Evolutionary conservation across 2,888 invertebrate genomes (phyloP).

Genomic region (Protophormia terraenovae): DNA sequence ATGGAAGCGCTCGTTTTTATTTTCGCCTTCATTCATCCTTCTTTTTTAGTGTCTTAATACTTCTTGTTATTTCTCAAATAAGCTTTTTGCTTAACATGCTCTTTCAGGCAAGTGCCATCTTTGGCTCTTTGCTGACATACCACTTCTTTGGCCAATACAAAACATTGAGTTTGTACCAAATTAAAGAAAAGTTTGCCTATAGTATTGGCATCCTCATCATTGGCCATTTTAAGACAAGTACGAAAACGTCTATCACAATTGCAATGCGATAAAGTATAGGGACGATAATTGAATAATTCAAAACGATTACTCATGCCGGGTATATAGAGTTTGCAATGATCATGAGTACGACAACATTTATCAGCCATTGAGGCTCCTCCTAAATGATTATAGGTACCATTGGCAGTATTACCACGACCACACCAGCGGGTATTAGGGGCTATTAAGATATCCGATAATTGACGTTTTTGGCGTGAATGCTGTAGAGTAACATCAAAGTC

Average conservation of each 20-base stretch:
- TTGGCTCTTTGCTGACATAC: constrained; percentile 90
- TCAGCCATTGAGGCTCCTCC: constrained; percentile 93
- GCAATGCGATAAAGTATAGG: constrained; percentile 95
- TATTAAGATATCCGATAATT: constrained; percentile 85
- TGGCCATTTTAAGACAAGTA: constrained; percentile 93
- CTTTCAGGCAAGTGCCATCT: constrained; percentile 91
- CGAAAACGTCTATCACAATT: constrained; percentile 95
- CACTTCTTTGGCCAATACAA: constrained; percentile 90
- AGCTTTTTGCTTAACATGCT: constrained; percentile 87
- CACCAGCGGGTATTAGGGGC: constrained; percentile 97
- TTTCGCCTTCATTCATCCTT: neutral
- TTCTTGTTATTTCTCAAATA: constrained; percentile 86
- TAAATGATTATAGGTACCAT: constrained; percentile 88
- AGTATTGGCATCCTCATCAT: constrained; percentile 92
- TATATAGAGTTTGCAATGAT: constrained; percentile 93
- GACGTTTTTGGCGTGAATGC: constrained; percentile 74
- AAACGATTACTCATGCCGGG: constrained; percentile 91
- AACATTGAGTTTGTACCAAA: constrained; percentile 96
- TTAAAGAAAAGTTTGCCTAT: constrained; percentile 97
- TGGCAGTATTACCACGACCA: constrained; percentile 92
- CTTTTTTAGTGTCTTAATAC: constrained; percentile 73
- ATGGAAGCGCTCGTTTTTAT: constrained; percentile 24
- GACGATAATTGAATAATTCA: constrained; percentile 93
- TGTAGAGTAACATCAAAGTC: neutral
- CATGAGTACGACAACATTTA: constrained; percentile 93